These are phyloP conservation scores for Drosophila tropicalis DNA, from an alignment of 1,140 invertebrate genomes.

Conservation along the genomic window DNA sequence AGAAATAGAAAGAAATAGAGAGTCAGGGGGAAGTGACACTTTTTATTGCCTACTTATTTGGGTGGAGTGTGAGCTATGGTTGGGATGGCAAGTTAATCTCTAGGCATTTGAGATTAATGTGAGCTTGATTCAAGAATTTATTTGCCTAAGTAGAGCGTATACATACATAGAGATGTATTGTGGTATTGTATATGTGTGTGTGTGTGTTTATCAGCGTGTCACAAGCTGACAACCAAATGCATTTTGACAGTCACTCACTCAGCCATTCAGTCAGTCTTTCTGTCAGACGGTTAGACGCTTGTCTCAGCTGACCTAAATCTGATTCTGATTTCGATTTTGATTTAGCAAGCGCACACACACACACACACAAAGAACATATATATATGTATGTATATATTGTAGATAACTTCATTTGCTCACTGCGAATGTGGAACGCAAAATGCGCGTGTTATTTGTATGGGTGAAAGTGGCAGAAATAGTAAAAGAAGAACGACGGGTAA, in stretches of 20 bases:
- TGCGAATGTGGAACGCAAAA: slow-evolving; percentile 14
- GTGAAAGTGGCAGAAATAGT: not conserved
- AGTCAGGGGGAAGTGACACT: not conserved
- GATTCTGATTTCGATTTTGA: slow-evolving; percentile 13
- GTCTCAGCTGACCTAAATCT: slow-evolving; percentile 19
- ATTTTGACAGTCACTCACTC: slow-evolving; percentile 12
- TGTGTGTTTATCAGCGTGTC: not conserved
- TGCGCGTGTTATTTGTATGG: slow-evolving; percentile 10
- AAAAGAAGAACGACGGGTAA: not conserved
- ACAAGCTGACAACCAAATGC: slow-evolving; percentile 9
- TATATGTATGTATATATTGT: slow-evolving; percentile 1
- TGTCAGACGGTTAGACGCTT: slow-evolving; percentile 11
- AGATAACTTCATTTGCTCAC: slow-evolving; percentile 16
- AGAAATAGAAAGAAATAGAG: too few relatives aligned
- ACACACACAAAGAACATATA: not conserved
- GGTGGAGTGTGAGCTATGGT: too few relatives aligned
- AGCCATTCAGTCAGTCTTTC: slow-evolving; percentile 1
- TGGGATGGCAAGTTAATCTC: slow-evolving; percentile 1
- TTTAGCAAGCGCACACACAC: slow-evolving; percentile 1
- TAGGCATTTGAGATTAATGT: not conserved
- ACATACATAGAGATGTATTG: not conserved
- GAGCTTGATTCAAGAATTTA: not conserved
- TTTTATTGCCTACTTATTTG: slow-evolving; percentile 2
- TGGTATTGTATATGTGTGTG: not conserved
- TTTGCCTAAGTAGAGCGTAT: not conserved